Evolutionary conservation across 2,113 vertebrate genomes (phyloP), one percentile per base, ranked within the genome.

Genomic region (Coregonus clupeaformis): DNA sequence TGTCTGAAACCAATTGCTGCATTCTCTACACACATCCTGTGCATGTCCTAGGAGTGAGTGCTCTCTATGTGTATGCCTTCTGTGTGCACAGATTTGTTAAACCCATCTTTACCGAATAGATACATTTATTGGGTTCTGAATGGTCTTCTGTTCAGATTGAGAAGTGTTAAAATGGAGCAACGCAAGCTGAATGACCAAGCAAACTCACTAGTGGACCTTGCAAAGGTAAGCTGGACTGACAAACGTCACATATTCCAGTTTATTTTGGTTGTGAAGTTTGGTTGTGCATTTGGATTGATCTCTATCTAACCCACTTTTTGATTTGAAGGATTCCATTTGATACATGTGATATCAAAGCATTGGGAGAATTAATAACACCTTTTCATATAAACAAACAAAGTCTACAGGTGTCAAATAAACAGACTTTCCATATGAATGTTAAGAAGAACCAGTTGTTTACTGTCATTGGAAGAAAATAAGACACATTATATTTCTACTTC

Each of bases 121-220:
- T 76, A 89, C 95, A 89, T 94, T 90, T 80, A 92, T 84, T 89
- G 89, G 92, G 89, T 91, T 92, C 89, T 93, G 81, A 87, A 89
- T 93, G 92, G 90, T 93, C 94, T 92, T 92, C 83, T 94, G 93
- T 97, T 92, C 95, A 99, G 98, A 95, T 97, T 99, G 92, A 95
- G 98, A 96, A 99, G 98, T 94, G 97, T 99, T 91, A 99, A 99
- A 96, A 99, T 99, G 98, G 98, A 99, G 89, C 97, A 99, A 93
- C 96, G 97, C 87, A 99, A 99, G 92, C 91, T 99, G 92, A 99
- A 99, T 82, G 97, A 99, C 91, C 97, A 99, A 95, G 97, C 98
- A 84, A 99, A 99, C 89, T 98, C 97, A 82, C 95, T 99, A 93
- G 98, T 98, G 94, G 98, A 99, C 90, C 94, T 99, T 89, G 98